Base-by-base conservation (phyloP, 2,113 vertebrate species). In the Puma concolor region DNA sequence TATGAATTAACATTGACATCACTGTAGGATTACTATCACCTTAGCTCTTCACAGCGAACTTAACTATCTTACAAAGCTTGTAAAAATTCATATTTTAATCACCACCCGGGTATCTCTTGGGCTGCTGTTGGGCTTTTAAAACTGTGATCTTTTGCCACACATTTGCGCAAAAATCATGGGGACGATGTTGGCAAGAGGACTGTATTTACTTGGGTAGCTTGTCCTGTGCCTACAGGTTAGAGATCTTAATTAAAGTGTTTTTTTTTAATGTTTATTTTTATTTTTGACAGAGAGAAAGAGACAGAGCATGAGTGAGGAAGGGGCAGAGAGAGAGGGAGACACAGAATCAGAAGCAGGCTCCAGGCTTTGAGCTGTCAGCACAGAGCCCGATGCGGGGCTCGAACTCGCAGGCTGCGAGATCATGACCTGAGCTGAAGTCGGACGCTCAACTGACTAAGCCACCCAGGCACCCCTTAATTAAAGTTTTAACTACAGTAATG, bases 1-100 rank as follows among this genome's bases (percentile, higher is more conserved):
- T 82, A 69, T 86, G 48, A 96, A 48, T 89, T 97, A 82, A 38
- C 64, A n/a, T 60, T 89, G 87, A 96, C 60, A 95, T 93, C 88
- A 97, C 31, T 16, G 41, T 16, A 12, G 27, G 16, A 48, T 50
- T 41, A 54, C 90, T 82, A 0, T 64, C 36, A 64, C 33, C 38
- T 33, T 27, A 96, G 77, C 7, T 96, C 97, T 97, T 97, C 63
- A 88, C 17, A 23, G 27, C 76, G 90, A 6, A 16, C 66, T 83
- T 60, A 88, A 76, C 64, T 94, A 79, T 85, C 6, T 87, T 94
- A 71, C 64, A 79, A 91, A 93, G 63, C 14, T 33, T n/a, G 2
- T 82, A 15, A 8, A 69, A 69, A 15, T 94, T 93, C 57, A 92
- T 66, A 69, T 50, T 87, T 95, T 63, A 93, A 27, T 33, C 50